phyloP scores from a whole-genome alignment of 2,797 vertebrate genomes.

The Anas acuta region DNA sequence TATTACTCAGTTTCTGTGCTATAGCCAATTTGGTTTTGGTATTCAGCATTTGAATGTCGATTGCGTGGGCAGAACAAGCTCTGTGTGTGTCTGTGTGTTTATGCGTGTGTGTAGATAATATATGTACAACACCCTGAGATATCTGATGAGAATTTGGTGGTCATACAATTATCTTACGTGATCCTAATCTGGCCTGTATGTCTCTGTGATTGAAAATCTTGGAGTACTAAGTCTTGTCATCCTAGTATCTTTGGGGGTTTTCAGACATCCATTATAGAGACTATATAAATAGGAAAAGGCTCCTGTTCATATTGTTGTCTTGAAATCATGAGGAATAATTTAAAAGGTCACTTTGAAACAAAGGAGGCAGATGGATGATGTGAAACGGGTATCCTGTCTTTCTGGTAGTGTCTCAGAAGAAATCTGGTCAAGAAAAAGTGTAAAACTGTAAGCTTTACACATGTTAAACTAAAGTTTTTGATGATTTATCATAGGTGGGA shows the following conservation, averaged over 20 bases:
- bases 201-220: not conserved
- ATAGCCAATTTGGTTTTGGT: not conserved
- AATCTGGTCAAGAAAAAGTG: not conserved
- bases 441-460: not conserved
- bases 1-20: not conserved
- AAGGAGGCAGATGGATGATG: not conserved
- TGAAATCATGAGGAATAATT: not conserved
- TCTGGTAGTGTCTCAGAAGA: not conserved
- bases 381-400: not conserved
- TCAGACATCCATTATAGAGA: not conserved
- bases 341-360: not conserved
- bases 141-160: not conserved
- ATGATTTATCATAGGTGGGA: too few species aligned
- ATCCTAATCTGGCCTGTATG: not conserved
- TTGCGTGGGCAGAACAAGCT: not conserved
- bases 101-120: too few species aligned
- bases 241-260: not conserved
- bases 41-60: not conserved
- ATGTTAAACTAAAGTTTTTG: not conserved
- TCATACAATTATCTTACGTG: not conserved
- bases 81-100: too few species aligned
- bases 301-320: not conserved
- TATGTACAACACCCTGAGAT: not conserved
- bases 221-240: accelerated
- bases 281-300: not conserved